Base-by-base conservation (phyloP, 1,140 invertebrate species). In the Leucophenga varia region DNA sequence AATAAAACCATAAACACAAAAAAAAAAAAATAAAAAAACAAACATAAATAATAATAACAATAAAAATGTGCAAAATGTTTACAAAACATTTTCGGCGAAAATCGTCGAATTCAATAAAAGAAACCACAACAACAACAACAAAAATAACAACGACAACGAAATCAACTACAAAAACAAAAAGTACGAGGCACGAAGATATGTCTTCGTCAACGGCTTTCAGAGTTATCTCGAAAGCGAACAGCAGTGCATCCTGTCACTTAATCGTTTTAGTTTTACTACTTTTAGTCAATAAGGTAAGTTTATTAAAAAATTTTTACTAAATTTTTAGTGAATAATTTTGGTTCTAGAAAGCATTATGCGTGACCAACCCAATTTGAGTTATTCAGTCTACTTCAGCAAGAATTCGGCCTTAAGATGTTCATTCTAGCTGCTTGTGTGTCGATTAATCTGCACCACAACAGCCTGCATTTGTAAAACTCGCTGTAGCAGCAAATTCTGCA, bases 71-170 rank as follows among this genome's bases (percentile, higher is more conserved):
- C 63, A 73, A 59, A 72, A 73, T 73, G 70, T 72, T 72, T 67
- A 70, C 70, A 49, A 73, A 73, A 68, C 70, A 73, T 63, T 73
- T 72, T 64, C 63, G 70, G 43, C 64, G 70, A 70, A 73, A 73
- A 73, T 61, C 59, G 59, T 54, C 61, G 52, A 45, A 43, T 49
- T 39, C 25, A 42, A 53, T 31, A 14, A 39, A 54, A 41, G 38
- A 35, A 28, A 28, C 54, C 52, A 20, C 50, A 38, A 19, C 46
- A 47, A 3, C 34, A 52, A 16, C 52, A 45, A 18, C 40, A 51
- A 18, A 25, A 46, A 17, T 37, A 43, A 16, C 37, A 40, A 16
- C 32, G 43, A 30, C 45, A n/a, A n/a, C n/a, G n/a, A n/a, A n/a
- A n/a, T n/a, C n/a, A n/a, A n/a, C n/a, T 12, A 31, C 21, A 40